Percentiles rank a stretch among this genome's conserved stretches.
phyloP scores from a whole-genome alignment of 2,113 vertebrate species.

The Corydoras maculifer region DNA sequence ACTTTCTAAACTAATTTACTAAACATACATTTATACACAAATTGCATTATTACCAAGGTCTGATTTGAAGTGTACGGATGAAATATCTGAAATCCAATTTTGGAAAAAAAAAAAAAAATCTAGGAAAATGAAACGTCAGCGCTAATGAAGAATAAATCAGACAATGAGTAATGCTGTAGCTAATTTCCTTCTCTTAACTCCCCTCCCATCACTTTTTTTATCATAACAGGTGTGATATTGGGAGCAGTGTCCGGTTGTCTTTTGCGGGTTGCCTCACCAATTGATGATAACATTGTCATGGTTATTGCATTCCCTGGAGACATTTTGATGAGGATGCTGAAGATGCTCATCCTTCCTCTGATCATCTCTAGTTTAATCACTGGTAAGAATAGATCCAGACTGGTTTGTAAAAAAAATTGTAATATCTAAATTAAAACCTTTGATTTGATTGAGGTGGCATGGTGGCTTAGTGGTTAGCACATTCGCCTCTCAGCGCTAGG shows the following conservation, averaged over 20 bases:
- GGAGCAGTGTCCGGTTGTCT: conserved; percentile 82
- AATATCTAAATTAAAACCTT: no score
- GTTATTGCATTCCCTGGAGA: conserved; percentile 95
- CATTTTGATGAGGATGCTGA: conserved; percentile 98
- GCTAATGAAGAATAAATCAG: conserved; percentile 19
- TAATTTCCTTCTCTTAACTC: background rate
- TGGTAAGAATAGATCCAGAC: conserved; percentile 62
- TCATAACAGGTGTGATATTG: conserved; percentile 81
- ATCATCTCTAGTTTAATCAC: conserved; percentile 99
- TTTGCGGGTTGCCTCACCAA: conserved; percentile 82
- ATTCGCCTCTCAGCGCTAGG: no score
- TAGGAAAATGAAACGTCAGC: conserved; percentile 8
- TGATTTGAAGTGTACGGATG: background rate
- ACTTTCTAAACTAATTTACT: no score
- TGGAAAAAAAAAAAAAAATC: background rate
- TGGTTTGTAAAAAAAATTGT: conserved; percentile 15
- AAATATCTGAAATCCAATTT: background rate
- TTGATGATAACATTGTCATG: conserved; percentile 92
- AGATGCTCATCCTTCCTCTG: conserved; percentile 97
- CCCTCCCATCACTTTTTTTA: conserved; percentile 15
- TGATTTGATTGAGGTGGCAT: no score
- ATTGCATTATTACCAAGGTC: background rate
- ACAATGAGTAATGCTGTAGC: background rate
- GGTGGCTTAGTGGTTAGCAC: no score
- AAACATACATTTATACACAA: background rate